Conservation (phyloP, 2,113 vertebrate genomes). For the Trogon melanurus region DNA sequence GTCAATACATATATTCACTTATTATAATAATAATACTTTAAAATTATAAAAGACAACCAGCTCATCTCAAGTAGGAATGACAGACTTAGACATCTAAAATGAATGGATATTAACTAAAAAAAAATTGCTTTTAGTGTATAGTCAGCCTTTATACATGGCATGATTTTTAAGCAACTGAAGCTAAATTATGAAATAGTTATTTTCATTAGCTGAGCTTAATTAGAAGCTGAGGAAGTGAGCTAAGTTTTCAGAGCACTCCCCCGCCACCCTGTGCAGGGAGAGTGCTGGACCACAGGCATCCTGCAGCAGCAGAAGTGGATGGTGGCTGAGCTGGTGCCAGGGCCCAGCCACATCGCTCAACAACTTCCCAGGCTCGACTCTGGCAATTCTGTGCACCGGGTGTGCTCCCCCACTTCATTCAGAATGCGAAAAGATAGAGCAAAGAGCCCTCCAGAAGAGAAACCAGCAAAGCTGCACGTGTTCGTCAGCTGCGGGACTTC, state of each 20-base stretch:
- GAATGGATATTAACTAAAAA: not conserved
- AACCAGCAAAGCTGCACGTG: not conserved
- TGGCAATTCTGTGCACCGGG: not conserved
- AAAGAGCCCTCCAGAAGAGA: not conserved
- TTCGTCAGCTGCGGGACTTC: not conserved
- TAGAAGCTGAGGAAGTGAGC: not conserved
- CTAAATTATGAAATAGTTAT: not conserved
- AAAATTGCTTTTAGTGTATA: not conserved
- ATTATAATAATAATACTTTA: not conserved
- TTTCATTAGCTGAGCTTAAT: not conserved
- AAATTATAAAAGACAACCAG: not conserved
- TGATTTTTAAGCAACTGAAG: not conserved
- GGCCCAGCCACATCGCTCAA: conserved; percentile 41
- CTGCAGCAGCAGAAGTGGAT: not conserved
- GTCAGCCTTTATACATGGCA: not conserved
- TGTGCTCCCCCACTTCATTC: not conserved
- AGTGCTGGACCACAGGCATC: not conserved
- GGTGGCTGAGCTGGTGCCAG: not conserved
- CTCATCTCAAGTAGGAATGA: not conserved
- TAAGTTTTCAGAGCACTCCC: not conserved
- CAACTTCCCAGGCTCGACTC: conserved; percentile 32
- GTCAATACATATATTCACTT: not conserved
- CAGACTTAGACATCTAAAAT: not conserved
- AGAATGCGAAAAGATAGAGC: not conserved
- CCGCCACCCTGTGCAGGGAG: not conserved